Evolutionary conservation across 2,797 vertebrate genomes (phyloP).

Genomic region (Sphenodon punctatus): DNA sequence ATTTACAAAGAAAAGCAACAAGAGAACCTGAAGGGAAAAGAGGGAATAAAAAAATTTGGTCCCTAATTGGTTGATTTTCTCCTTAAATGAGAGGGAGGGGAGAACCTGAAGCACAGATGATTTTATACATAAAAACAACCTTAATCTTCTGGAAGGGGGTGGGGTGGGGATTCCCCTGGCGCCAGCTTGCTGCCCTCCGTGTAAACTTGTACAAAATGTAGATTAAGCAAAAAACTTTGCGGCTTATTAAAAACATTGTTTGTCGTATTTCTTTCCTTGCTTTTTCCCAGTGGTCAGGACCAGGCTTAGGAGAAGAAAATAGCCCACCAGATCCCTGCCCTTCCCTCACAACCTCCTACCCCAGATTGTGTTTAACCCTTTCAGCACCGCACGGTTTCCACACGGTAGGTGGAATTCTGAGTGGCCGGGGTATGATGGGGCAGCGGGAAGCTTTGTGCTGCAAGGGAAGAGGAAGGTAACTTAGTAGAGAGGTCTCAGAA

Average conservation of each 20-base stretch:
- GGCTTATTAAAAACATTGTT: slow-evolving; percentile 49
- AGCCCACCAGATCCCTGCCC: slow-evolving; percentile 27
- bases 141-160: slow-evolving; percentile 35
- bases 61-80: slow-evolving; percentile 51
- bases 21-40: slow-evolving; percentile 54
- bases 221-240: slow-evolving; percentile 48
- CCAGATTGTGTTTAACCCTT: neutral
- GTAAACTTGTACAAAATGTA: slow-evolving; percentile 51
- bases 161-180: too few species aligned
- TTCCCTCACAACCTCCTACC: neutral
- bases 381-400: slow-evolving; percentile 1
- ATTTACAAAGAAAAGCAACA: slow-evolving; percentile 71
- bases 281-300: slow-evolving; percentile 24
- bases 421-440: slow-evolving; percentile 39
- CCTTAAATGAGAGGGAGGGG: slow-evolving; percentile 58
- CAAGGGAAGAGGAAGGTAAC: neutral
- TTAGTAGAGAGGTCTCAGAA: neutral
- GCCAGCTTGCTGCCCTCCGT: slow-evolving; percentile 50
- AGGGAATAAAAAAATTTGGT: slow-evolving; percentile 67
- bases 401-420: neutral
- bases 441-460: too few species aligned
- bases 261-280: slow-evolving; percentile 24
- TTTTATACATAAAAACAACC: slow-evolving; percentile 64
- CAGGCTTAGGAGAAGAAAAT: neutral
- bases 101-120: slow-evolving; percentile 41